Conservation (phyloP, 2,888 invertebrate genomes). For the Drosophila helvetica region DNA sequence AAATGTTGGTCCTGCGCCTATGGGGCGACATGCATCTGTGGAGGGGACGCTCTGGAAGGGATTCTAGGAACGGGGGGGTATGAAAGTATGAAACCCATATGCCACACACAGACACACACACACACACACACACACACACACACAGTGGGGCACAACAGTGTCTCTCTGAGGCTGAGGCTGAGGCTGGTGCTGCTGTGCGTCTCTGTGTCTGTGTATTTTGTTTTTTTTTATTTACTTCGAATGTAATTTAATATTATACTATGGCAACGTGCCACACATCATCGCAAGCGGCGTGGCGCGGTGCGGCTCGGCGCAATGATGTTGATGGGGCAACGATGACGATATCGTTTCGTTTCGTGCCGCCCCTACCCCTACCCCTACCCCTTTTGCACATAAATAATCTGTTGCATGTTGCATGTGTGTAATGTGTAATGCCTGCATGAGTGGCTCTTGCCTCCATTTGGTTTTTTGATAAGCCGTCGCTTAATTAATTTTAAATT, state of each 20-base stretch:
- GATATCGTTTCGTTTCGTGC: slow-evolving; percentile 26
- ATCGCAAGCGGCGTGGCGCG: background rate
- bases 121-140: no score
- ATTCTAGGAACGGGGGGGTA: background rate
- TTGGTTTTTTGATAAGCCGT: slow-evolving; percentile 63
- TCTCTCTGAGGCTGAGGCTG: slow-evolving; percentile 22
- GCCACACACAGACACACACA: no score
- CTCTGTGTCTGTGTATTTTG: slow-evolving; percentile 18
- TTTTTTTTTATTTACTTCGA: slow-evolving; percentile 65
- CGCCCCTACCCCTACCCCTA: slow-evolving; percentile 1
- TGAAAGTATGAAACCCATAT: background rate
- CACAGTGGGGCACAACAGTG: background rate
- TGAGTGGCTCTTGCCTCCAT: slow-evolving; percentile 46
- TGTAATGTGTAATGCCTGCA: background rate
- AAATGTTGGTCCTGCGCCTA: background rate
- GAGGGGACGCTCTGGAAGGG: background rate
- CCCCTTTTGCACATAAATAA: slow-evolving; percentile 65
- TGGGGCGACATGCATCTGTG: background rate
- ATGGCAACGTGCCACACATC: slow-evolving; percentile 28
- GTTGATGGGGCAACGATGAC: background rate
- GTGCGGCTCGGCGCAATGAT: background rate
- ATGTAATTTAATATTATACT: slow-evolving; percentile 70
- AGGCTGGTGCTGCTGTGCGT: slow-evolving; percentile 4
- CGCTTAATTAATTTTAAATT: slow-evolving; percentile 75
- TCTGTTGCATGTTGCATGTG: slow-evolving; percentile 64